Evolutionary conservation across 2,888 invertebrate species (phyloP).

Genomic region (Latrodectus hesperus): DNA sequence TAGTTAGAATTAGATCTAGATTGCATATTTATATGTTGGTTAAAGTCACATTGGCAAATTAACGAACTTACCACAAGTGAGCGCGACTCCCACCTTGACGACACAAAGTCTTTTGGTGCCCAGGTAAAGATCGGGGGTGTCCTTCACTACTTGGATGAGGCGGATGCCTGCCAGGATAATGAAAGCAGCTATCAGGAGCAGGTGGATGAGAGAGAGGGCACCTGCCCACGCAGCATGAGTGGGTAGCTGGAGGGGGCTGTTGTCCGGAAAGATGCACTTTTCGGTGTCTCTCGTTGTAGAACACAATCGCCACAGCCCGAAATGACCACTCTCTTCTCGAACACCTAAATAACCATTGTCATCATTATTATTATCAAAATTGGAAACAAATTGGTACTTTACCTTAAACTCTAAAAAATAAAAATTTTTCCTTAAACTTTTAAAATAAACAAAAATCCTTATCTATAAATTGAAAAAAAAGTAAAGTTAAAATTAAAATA

Average conservation of each 20-base stretch:
- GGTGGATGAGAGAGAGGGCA: slow-evolving; percentile 39
- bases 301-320: slow-evolving; percentile 62
- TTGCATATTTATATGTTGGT: no score
- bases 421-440: no score
- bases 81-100: slow-evolving; percentile 59
- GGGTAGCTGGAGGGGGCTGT: slow-evolving; percentile 21
- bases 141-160: slow-evolving; percentile 25
- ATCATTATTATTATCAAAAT: no score
- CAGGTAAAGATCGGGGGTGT: slow-evolving; percentile 44
- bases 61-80: slow-evolving; percentile 48
- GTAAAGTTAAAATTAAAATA: no score
- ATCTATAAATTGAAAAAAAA: no score
- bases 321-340: slow-evolving; percentile 59
- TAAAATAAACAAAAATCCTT: no score
- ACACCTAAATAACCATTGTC: slow-evolving; percentile 16
- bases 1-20: no score
- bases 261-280: slow-evolving; percentile 41
- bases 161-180: slow-evolving; percentile 37
- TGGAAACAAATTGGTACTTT: no score
- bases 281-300: slow-evolving; percentile 8
- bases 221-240: slow-evolving; percentile 45
- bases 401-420: no score
- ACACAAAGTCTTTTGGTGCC: slow-evolving; percentile 55
- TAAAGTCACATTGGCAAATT: no score
- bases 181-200: slow-evolving; percentile 44